Conservation (phyloP, 2,113 vertebrate species). For the Mesitornis unicolor region DNA sequence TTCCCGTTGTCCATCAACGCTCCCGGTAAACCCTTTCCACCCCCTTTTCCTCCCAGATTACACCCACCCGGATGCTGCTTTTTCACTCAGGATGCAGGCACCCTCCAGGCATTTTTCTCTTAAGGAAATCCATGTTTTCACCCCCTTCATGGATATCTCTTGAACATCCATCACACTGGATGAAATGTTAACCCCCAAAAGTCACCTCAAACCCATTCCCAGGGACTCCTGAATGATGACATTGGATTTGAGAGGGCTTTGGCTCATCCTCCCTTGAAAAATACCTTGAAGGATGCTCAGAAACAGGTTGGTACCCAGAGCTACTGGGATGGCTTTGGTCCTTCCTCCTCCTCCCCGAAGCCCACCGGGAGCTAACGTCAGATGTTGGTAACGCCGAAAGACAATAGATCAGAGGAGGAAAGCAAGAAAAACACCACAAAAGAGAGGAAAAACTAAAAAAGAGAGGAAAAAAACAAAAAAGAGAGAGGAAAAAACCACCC, state of each 20-base stretch:
- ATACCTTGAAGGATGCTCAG: neutral
- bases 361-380: neutral
- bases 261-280: neutral
- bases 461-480: neutral
- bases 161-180: fast-evolving
- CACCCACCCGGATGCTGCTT: fast-evolving
- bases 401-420: neutral
- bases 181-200: too few species aligned
- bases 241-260: neutral
- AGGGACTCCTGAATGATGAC: neutral
- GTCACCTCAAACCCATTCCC: neutral
- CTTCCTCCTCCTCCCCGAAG: neutral
- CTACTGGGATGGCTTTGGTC: neutral
- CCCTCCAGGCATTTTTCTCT: fast-evolving
- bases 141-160: neutral
- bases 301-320: fast-evolving
- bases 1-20: fast-evolving
- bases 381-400: neutral
- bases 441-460: too few species aligned
- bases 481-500: neutral
- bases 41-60: too few species aligned
- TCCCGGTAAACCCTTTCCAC: neutral
- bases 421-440: neutral
- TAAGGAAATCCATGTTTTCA: neutral
- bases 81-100: fast-evolving